These are phyloP conservation scores for Pseudorasbora parva DNA, from an alignment of 2,113 vertebrate species.

Conservation along the genomic window DNA sequence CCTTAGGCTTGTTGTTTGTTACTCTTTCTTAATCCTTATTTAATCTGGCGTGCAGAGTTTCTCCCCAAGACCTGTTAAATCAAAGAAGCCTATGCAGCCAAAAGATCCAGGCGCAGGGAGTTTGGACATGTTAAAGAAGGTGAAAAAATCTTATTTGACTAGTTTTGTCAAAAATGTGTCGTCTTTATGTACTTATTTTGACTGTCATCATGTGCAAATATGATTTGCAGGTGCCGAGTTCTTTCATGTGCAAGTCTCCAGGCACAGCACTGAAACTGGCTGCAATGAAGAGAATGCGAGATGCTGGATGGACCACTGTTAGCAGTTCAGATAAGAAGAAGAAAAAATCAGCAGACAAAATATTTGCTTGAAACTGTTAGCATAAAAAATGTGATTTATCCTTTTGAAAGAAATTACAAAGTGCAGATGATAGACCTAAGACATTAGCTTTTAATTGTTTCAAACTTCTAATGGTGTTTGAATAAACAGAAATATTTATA, in stretches of 20 bases:
- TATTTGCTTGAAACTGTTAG: constrained; percentile 70
- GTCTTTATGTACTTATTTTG: constrained; percentile 9
- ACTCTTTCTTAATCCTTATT: background rate
- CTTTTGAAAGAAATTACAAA: background rate
- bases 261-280: constrained; percentile 77
- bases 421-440: background rate
- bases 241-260: constrained; percentile 73
- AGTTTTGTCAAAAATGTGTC: background rate
- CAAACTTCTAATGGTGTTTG: background rate
- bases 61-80: constrained; percentile 44
- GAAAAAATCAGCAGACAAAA: constrained; percentile 82
- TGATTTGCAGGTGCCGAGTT: constrained; percentile 63
- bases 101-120: constrained; percentile 4
- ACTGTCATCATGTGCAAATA: constrained; percentile 43
- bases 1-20: background rate
- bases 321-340: constrained; percentile 82
- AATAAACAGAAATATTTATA: background rate
- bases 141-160: constrained; percentile 38
- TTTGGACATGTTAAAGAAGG: constrained; percentile 58
- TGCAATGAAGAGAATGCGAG: constrained; percentile 82
- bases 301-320: constrained; percentile 86
- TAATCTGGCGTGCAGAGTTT: constrained; percentile 43
- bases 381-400: background rate
- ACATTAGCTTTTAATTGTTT: background rate
- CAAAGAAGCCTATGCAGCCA: constrained; percentile 59